Base-by-base conservation (phyloP, 2,888 invertebrate genomes). In the Sympetrum striolatum region DNA sequence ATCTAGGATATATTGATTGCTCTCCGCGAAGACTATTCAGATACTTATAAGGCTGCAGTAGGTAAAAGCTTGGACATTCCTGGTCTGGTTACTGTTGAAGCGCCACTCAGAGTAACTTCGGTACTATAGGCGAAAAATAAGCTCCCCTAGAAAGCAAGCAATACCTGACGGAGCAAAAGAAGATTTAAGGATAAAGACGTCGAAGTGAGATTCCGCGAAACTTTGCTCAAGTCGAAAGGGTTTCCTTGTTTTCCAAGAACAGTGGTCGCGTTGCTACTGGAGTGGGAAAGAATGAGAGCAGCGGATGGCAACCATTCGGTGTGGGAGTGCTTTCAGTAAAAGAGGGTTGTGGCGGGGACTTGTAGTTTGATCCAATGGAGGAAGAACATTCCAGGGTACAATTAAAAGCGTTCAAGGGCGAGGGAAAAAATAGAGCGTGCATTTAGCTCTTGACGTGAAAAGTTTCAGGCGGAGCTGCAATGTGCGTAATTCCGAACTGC, bases 241-340 rank as follows among this genome's bases (percentile, higher is more conserved):
- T 86, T 86, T 86, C 53, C 86, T 86, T 86, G 86, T 86, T 86
- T 82, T 35, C 82, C 35, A 53, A 82, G 82, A 86, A 37, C 60
- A 37, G 60, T 60, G 60, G 37, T 35, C 60, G 37, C 60, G 86
- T 86, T 60, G 82, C 22, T 31, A 53, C 53, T 48, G 58, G 82
- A 58, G 53, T 48, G 82, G 58, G 35, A 82, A 44, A 44, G 44
- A 44, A 44, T 44, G 44, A 44, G 44, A 44, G 10, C 44, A 8
- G 44, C 44, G 53, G 25, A 35, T 53, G 53, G 53, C 18, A 53
- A 53, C 53, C 18, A 53, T 53, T 53, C 44, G 44, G 81, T n/a
- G 25, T 1, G 53, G 53, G 53, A 25, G 82, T 10, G 31, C 48
- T 73, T 73, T 73, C 73, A 73, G 53, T 44, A 10, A 44, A 44